phyloP scores from a whole-genome alignment of 2,888 invertebrate species.

The Sesia apiformis region DNA sequence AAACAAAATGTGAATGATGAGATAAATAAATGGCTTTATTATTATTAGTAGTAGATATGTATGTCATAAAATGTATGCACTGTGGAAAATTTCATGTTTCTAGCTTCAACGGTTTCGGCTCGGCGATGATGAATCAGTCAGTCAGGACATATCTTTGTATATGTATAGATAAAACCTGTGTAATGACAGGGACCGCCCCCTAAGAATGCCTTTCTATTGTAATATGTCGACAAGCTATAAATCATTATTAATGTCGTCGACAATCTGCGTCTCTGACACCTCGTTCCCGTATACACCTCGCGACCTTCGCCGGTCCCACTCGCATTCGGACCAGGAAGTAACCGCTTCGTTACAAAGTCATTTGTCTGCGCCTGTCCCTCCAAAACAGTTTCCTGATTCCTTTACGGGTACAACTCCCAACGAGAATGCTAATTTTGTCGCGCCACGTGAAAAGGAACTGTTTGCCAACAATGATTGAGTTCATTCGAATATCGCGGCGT shows the following conservation, averaged over 20 bases:
- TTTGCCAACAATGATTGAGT: too few species aligned
- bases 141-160: not conserved
- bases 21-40: too few species aligned
- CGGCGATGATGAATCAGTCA: not conserved
- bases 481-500: not conserved
- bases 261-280: conserved; percentile 45
- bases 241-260: conserved; percentile 62
- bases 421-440: not conserved
- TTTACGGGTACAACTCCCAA: not conserved
- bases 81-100: too few species aligned
- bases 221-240: conserved; percentile 35
- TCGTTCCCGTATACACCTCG: conserved; percentile 46
- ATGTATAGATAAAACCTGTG: not conserved
- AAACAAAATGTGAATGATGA: too few species aligned
- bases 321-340: conserved; percentile 44
- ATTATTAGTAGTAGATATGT: too few species aligned
- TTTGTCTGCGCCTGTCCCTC: conserved; percentile 37
- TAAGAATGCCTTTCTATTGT: conserved; percentile 21
- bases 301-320: conserved; percentile 55
- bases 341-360: conserved; percentile 45
- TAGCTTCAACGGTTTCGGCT: too few species aligned
- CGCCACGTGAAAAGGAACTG: not conserved
- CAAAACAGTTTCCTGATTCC: conserved; percentile 9
- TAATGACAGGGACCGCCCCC: conserved; percentile 5
- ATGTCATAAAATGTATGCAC: too few species aligned